These are phyloP conservation scores for Lasioglossum albipes DNA, from an alignment of 1,140 invertebrate species.

Conservation along the genomic window DNA sequence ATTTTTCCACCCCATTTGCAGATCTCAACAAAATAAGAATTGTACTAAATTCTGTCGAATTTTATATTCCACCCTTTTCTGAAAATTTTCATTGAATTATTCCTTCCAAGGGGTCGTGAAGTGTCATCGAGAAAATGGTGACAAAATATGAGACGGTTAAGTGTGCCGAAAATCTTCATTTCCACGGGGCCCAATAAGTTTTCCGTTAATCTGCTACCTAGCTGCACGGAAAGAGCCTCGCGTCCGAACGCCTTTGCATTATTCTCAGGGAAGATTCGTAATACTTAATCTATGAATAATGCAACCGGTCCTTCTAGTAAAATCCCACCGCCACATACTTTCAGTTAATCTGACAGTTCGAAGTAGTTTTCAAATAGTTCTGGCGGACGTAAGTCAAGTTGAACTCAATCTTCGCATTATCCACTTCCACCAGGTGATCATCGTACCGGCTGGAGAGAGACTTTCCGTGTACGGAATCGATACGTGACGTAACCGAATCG, in stretches of 20 bases:
- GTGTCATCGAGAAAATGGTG: neutral
- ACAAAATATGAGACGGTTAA: neutral
- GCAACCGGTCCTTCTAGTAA: constrained; percentile 42
- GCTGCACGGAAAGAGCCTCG: constrained; percentile 15
- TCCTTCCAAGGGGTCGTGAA: neutral
- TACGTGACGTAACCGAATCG: constrained; percentile 17
- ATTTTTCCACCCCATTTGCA: too few relatives aligned
- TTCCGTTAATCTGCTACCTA: constrained; percentile 55
- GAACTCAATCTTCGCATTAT: constrained; percentile 63
- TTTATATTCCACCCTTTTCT: too few relatives aligned
- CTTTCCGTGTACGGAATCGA: constrained; percentile 45
- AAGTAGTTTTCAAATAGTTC: constrained; percentile 68
- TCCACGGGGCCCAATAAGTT: constrained; percentile 55
- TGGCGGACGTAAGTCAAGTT: constrained; percentile 61
- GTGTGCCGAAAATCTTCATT: constrained; percentile 19
- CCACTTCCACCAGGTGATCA: constrained; percentile 48
- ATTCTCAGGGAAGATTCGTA: constrained; percentile 58
- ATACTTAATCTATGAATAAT: constrained; percentile 64
- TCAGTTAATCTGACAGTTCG: constrained; percentile 64
- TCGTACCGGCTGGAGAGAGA: constrained; percentile 26
- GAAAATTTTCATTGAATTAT: neutral
- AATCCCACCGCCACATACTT: constrained; percentile 64
- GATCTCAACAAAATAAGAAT: too few relatives aligned
- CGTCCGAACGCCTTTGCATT: constrained; percentile 58
- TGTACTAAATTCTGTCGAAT: too few relatives aligned